Evolutionary conservation across 1,140 invertebrate genomes (phyloP).

Genomic region (Pentalonia nigronervosa): DNA sequence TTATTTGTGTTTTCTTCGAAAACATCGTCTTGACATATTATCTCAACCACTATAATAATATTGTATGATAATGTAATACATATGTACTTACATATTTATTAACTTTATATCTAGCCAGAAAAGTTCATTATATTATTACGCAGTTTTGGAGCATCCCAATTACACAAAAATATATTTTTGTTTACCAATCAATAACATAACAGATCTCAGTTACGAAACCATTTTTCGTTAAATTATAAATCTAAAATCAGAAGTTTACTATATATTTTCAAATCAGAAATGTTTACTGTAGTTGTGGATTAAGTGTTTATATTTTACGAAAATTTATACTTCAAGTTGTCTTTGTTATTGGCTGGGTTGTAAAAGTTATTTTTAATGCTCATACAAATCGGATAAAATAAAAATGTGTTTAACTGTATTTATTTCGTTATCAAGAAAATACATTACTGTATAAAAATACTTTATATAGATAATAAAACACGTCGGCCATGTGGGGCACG

Average conservation of each 20-base stretch:
- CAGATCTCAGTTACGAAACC: background rate
- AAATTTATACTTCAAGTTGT: background rate
- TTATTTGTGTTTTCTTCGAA: background rate
- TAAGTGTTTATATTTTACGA: no score
- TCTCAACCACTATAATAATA: background rate
- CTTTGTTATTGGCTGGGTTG: background rate
- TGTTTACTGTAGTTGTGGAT: no score
- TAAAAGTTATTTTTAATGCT: background rate
- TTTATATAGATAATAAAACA: background rate
- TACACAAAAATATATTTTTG: background rate
- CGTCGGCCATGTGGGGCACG: background rate
- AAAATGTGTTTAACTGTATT: background rate
- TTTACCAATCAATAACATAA: background rate
- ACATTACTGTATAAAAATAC: background rate
- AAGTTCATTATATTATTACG: background rate
- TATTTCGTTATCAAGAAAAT: background rate
- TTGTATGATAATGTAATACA: no score
- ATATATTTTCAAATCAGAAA: background rate
- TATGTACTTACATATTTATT: no score
- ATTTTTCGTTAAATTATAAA: background rate
- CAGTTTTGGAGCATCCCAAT: accelerated
- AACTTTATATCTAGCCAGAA: no score
- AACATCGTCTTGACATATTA: background rate
- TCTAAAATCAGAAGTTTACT: background rate
- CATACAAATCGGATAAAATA: background rate